A percentile compares a stretch with the other conserved stretches of the same genome.
phyloP scores from a whole-genome alignment of 2,888 invertebrate genomes.

The Electrophaes corylata region DNA sequence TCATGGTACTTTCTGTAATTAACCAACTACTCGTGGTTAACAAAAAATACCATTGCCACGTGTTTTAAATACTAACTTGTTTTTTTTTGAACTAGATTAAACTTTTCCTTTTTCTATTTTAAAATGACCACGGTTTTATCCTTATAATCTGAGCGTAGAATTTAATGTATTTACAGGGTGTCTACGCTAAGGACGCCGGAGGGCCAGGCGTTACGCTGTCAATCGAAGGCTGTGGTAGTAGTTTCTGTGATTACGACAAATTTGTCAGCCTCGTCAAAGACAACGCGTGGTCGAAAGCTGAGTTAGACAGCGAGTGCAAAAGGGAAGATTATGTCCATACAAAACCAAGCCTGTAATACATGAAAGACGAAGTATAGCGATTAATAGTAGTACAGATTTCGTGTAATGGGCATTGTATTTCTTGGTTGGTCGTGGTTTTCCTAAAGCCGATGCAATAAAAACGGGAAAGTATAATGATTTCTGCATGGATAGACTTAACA shows the following conservation, averaged over 20 bases:
- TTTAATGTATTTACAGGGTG: slow-evolving; percentile 60
- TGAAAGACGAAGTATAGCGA: too few species aligned
- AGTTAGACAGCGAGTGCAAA: slow-evolving; percentile 51
- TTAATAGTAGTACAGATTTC: too few species aligned
- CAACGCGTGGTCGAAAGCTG: slow-evolving; percentile 50
- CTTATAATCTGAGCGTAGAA: background rate
- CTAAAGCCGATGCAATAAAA: too few species aligned
- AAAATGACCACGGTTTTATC: background rate
- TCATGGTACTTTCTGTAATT: too few species aligned
- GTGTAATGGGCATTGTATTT: too few species aligned
- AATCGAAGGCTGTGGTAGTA: slow-evolving; percentile 73
- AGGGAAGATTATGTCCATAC: slow-evolving; percentile 26
- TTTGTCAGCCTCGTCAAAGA: slow-evolving; percentile 70
- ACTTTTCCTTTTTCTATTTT: background rate
- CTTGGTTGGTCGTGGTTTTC: too few species aligned
- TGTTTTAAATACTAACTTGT: background rate
- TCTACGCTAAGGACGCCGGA: slow-evolving; percentile 73
- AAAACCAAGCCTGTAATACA: too few species aligned
- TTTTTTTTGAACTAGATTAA: slow-evolving; percentile 4
- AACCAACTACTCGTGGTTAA: too few species aligned
- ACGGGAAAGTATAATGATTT: background rate
- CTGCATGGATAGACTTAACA: background rate
- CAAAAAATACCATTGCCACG: too few species aligned
- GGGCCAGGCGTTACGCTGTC: slow-evolving; percentile 61
- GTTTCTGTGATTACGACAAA: slow-evolving; percentile 76